These are phyloP conservation scores for Mythimna vitellina DNA, from an alignment of 2,888 invertebrate genomes.

Conservation along the genomic window DNA sequence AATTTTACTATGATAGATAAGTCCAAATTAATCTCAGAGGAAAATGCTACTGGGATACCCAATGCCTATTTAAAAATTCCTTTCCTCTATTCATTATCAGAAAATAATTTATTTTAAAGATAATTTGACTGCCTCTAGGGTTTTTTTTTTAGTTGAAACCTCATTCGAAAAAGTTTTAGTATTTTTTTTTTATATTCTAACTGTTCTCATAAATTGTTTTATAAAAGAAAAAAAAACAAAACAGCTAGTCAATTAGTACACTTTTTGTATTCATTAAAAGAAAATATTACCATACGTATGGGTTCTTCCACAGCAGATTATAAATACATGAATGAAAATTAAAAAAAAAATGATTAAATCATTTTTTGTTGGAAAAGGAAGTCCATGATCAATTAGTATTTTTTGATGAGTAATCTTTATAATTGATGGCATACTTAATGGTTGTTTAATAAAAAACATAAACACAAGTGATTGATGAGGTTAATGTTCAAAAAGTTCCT, in stretches of 20 bases:
- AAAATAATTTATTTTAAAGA: background rate
- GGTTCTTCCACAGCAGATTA: background rate
- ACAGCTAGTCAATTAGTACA: background rate
- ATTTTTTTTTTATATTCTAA: background rate
- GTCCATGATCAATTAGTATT: constrained; percentile 22
- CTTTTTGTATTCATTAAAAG: background rate
- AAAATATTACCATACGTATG: background rate
- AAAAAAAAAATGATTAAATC: background rate
- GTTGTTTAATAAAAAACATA: constrained; percentile 34
- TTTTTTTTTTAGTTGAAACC: background rate
- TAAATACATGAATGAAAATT: background rate
- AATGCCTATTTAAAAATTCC: background rate
- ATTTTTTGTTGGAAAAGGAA: constrained; percentile 7
- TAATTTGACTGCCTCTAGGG: background rate
- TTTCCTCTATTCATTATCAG: background rate
- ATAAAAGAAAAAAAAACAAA: background rate
- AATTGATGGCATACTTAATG: constrained; percentile 43
- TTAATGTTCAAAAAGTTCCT: constrained; percentile 40
- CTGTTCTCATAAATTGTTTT: background rate
- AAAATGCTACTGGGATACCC: constrained; percentile 17
- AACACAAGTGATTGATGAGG: constrained; percentile 51
- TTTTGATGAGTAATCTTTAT: constrained; percentile 40
- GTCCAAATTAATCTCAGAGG: background rate
- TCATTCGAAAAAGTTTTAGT: background rate
- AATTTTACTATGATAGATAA: constrained; percentile 24